phyloP scores from a whole-genome alignment of 2,113 vertebrate genomes.

The Zapus hudsonius region DNA sequence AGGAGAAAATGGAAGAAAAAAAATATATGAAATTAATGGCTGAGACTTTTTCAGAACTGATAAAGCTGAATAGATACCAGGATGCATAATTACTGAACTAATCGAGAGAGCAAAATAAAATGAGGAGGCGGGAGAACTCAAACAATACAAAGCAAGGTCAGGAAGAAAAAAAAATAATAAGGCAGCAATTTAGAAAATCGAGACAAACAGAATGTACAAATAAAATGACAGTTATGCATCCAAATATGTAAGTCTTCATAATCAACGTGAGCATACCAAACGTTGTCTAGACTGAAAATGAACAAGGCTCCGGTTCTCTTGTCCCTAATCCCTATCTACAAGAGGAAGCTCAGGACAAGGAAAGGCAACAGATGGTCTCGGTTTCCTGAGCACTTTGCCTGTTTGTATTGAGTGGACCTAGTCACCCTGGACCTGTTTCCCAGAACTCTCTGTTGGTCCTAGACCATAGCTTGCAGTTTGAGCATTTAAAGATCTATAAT shows the following conservation, averaged over 20 bases:
- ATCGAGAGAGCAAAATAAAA: neutral
- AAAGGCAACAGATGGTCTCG: neutral
- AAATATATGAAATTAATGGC: neutral
- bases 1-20: neutral
- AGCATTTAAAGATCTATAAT: neutral
- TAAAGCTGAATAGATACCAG: constrained; percentile 10
- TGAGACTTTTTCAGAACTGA: neutral
- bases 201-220: constrained; percentile 2
- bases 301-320: too few relatives aligned
- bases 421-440: neutral
- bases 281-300: neutral
- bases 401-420: neutral
- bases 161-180: neutral
- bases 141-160: neutral
- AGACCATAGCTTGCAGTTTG: neutral
- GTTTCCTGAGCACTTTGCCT: too few relatives aligned
- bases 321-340: neutral
- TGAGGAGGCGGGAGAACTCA: neutral
- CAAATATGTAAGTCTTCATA: neutral
- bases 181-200: neutral
- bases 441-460: neutral
- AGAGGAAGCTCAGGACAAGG: neutral
- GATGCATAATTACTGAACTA: neutral
- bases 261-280: neutral
- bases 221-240: neutral